phyloP scores from a whole-genome alignment of 2,888 invertebrate species.

The Allophyes oxyacanthae region DNA sequence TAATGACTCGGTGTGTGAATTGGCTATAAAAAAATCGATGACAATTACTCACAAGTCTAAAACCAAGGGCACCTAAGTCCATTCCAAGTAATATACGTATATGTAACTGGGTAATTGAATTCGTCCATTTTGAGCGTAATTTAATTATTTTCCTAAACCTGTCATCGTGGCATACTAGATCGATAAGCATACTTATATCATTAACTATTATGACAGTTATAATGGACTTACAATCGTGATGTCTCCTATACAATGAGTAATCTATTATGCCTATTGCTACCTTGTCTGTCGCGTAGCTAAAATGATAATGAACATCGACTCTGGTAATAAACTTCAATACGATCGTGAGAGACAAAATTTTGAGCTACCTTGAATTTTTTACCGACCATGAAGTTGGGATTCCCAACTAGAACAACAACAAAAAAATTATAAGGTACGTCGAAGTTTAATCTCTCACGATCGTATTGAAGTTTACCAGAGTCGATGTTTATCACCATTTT shows the following conservation, averaged over 20 bases:
- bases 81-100: conserved; percentile 20
- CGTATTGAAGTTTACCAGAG: too few species aligned
- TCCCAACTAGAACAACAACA: too few species aligned
- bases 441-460: too few species aligned
- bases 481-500: too few species aligned
- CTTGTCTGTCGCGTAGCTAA: too few species aligned
- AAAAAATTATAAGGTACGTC: too few species aligned
- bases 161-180: conserved; percentile 36
- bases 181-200: background rate
- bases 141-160: background rate
- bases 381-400: too few species aligned
- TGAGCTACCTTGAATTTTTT: too few species aligned
- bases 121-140: background rate
- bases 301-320: too few species aligned
- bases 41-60: conserved; percentile 30
- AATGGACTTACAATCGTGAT: conserved; percentile 8
- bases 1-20: background rate
- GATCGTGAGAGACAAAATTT: too few species aligned
- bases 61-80: conserved; percentile 11
- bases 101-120: conserved; percentile 5
- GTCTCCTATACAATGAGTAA: background rate
- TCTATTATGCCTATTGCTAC: too few species aligned
- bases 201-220: background rate
- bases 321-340: too few species aligned
- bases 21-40: conserved; percentile 34